A percentile compares a stretch with the other conserved stretches of the same genome.
These are phyloP conservation scores for Metopolophium dirhodum DNA, from an alignment of 1,140 invertebrate genomes.

Conservation along the genomic window DNA sequence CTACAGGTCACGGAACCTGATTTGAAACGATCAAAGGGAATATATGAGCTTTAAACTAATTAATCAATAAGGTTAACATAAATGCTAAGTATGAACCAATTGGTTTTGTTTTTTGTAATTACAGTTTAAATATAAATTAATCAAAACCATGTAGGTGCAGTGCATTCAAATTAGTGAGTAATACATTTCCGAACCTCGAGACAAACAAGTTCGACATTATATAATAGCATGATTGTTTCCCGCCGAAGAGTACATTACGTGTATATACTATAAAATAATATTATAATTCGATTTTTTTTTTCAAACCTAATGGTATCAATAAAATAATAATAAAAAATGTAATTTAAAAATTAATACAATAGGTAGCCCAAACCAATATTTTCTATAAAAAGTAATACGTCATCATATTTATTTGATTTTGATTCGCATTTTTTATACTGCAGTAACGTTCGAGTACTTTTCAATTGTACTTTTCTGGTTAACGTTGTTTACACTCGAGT, in stretches of 20 bases:
- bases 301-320: not conserved
- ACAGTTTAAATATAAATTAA: not conserved
- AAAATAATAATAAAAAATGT: not conserved
- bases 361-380: not conserved
- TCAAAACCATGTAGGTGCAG: not conserved
- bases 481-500: constrained; percentile 24
- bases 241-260: not conserved
- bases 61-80: not conserved
- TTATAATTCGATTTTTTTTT: not conserved
- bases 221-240: not conserved
- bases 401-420: constrained; percentile 28
- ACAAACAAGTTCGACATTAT: not conserved
- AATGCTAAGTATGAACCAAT: not conserved
- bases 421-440: not conserved
- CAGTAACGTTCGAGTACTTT: not conserved
- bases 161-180: not conserved
- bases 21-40: not conserved
- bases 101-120: no score
- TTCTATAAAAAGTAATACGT: not conserved
- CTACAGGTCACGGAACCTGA: no score
- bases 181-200: not conserved
- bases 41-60: not conserved
- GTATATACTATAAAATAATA: not conserved
- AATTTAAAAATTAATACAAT: not conserved
- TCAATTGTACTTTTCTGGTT: constrained; percentile 32